A percentile compares a stretch with the other conserved stretches of the same genome.
These are phyloP conservation scores for Lordiphosa andalusiaca DNA, from an alignment of 2,888 invertebrate species.

Conservation along the genomic window DNA sequence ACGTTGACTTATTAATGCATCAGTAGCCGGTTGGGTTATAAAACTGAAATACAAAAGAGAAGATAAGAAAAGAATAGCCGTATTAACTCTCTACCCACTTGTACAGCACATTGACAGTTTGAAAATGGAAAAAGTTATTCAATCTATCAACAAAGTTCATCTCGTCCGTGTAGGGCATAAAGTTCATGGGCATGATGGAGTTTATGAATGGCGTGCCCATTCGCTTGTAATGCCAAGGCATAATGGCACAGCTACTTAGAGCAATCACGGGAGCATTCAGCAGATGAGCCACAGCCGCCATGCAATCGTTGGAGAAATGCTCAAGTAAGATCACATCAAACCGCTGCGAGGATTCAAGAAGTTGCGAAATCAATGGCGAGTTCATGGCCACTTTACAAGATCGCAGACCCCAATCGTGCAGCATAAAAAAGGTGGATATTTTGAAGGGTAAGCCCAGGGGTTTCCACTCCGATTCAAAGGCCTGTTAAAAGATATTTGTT, in stretches of 20 bases:
- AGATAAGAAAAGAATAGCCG: not conserved
- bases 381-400: slow-evolving; percentile 65
- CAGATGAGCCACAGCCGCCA: slow-evolving; percentile 84
- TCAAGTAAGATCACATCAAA: slow-evolving; percentile 86
- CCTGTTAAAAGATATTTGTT: slow-evolving; percentile 22
- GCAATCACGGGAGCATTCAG: slow-evolving; percentile 83
- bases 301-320: slow-evolving; percentile 86
- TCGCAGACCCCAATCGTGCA: slow-evolving; percentile 67
- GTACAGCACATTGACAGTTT: slow-evolving; percentile 58
- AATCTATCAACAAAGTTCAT: slow-evolving; percentile 80
- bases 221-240: slow-evolving; percentile 83
- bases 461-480: slow-evolving; percentile 32
- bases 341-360: slow-evolving; percentile 66
- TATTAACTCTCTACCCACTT: slow-evolving; percentile 39
- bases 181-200: slow-evolving; percentile 82
- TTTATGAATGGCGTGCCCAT: slow-evolving; percentile 82
- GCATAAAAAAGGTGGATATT: slow-evolving; percentile 69
- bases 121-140: slow-evolving; percentile 78
- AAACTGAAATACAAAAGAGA: slow-evolving; percentile 37
- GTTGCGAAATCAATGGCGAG: slow-evolving; percentile 59
- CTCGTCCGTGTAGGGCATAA: slow-evolving; percentile 79
- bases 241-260: slow-evolving; percentile 82
- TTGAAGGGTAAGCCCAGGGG: slow-evolving; percentile 54
- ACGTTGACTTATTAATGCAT: slow-evolving; percentile 78
- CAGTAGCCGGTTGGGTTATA: slow-evolving; percentile 76